These are phyloP conservation scores for Psittacula derbiana DNA, from an alignment of 2,797 vertebrate species.

Conservation along the genomic window DNA sequence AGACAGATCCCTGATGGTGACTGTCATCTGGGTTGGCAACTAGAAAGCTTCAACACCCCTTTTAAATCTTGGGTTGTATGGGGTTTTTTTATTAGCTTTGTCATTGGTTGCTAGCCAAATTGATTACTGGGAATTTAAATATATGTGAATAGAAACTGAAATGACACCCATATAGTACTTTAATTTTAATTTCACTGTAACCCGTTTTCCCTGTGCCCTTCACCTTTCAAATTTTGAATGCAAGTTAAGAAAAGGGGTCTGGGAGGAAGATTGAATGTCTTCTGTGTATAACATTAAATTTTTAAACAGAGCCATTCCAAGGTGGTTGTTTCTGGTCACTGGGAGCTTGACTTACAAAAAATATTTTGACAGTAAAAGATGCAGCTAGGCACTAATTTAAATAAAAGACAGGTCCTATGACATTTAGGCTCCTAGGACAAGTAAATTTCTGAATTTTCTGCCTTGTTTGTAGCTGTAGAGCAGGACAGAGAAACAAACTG, in stretches of 20 bases:
- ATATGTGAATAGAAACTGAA: background rate
- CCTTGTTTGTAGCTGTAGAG: background rate
- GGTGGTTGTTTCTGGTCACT: background rate
- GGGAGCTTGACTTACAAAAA: background rate
- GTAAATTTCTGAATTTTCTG: background rate
- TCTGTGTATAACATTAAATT: background rate
- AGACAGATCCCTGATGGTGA: background rate
- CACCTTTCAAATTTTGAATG: background rate
- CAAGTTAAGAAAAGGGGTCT: background rate
- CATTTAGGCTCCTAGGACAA: background rate
- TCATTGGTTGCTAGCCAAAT: background rate
- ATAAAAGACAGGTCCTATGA: background rate
- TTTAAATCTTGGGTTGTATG: background rate
- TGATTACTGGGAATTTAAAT: background rate
- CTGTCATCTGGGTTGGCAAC: background rate
- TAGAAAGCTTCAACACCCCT: background rate
- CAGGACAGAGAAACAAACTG: background rate
- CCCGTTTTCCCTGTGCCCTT: background rate
- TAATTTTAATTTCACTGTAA: background rate
- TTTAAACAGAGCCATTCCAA: background rate
- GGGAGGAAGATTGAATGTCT: background rate
- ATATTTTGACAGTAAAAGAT: background rate
- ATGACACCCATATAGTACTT: background rate
- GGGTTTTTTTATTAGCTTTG: background rate
- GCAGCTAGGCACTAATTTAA: background rate